A percentile compares a stretch with the other conserved stretches of the same genome.
Evolutionary conservation across 2,113 vertebrate species (phyloP).

Genomic region (Corythaeola cristata): DNA sequence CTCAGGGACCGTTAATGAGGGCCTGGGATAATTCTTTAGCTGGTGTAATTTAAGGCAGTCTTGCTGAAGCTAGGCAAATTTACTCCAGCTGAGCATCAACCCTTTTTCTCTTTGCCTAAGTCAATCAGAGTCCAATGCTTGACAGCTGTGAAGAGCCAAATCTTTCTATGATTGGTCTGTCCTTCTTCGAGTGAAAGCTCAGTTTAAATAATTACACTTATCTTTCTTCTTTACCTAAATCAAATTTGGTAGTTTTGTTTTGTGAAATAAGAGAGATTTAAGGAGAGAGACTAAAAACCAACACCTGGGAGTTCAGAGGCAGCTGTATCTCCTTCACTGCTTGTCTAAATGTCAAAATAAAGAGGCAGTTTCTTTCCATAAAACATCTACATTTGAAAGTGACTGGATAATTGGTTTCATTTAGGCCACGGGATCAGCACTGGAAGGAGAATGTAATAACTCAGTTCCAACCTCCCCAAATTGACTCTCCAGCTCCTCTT

Average conservation of each 20-base stretch:
- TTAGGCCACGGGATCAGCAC: background rate
- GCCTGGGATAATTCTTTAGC: background rate
- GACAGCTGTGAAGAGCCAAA: accelerated
- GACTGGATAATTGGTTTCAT: constrained; percentile 16
- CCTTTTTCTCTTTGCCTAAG: background rate
- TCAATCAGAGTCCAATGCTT: accelerated
- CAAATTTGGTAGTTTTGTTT: background rate
- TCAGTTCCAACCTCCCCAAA: background rate
- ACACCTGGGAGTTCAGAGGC: background rate
- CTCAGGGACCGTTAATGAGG: background rate
- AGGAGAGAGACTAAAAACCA: background rate
- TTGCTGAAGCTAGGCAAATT: background rate
- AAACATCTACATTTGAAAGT: background rate
- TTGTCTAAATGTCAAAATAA: background rate
- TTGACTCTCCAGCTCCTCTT: background rate
- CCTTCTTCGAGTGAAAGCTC: background rate
- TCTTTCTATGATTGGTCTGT: accelerated
- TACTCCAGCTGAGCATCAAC: background rate
- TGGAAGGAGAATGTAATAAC: background rate
- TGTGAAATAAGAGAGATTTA: background rate
- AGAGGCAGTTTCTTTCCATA: background rate
- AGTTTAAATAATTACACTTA: background rate
- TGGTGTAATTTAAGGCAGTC: background rate
- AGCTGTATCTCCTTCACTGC: background rate
- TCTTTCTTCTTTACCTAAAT: background rate